Evolutionary conservation across 2,113 vertebrate species (phyloP).

Genomic region (Phyllostomus discolor): DNA sequence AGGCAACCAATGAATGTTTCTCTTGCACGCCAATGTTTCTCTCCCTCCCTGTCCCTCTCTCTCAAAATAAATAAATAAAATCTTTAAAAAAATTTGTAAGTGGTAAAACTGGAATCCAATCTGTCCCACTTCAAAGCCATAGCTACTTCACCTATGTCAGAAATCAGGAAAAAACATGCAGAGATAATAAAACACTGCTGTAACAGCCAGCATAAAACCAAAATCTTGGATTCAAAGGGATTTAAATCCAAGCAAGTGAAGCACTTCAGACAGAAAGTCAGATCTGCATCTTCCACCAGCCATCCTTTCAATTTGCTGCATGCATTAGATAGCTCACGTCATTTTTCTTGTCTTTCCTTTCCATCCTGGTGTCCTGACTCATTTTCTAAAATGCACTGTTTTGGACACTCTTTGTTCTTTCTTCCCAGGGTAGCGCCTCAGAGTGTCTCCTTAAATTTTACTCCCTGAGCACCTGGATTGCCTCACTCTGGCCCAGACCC

Average conservation of each 20-base stretch:
- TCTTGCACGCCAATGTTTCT: background rate
- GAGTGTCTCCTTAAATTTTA: background rate
- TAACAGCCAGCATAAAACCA: background rate
- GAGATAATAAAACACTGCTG: background rate
- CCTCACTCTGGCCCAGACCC: accelerated
- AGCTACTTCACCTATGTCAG: background rate
- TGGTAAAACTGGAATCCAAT: background rate
- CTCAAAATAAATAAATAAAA: background rate
- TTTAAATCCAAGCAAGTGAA: background rate
- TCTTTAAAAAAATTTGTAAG: background rate
- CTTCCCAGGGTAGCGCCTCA: background rate
- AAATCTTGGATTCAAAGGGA: background rate
- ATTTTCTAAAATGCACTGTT: background rate
- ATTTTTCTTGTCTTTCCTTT: background rate
- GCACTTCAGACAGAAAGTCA: background rate
- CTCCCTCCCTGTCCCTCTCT: background rate
- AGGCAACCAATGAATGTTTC: background rate
- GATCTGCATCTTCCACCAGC: background rate
- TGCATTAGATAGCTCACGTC: background rate
- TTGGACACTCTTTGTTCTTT: background rate
- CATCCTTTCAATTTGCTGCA: background rate
- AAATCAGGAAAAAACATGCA: background rate
- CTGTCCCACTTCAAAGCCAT: background rate
- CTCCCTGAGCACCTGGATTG: no score
- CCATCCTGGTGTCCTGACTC: background rate